phyloP scores from a whole-genome alignment of 2,113 vertebrate genomes.

The Cavia porcellus region DNA sequence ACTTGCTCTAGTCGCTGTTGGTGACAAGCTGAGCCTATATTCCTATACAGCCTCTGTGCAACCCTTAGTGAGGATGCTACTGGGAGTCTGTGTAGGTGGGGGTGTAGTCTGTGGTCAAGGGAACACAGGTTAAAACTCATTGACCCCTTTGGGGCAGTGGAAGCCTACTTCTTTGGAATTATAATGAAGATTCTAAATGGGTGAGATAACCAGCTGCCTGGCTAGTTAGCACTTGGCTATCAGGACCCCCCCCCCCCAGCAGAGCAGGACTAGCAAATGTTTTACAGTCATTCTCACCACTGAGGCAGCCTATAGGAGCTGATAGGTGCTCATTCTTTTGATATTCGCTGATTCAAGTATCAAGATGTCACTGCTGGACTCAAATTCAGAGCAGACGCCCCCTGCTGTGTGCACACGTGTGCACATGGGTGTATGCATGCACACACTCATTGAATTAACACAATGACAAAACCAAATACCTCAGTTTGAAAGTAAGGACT shows the following conservation, averaged over 20 bases:
- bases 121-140: background rate
- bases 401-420: background rate
- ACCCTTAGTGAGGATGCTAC: background rate
- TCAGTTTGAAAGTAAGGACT: background rate
- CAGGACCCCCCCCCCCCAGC: background rate
- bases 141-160: background rate
- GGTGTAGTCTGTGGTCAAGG: background rate
- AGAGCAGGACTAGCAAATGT: background rate
- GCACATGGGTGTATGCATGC: rapidly evolving
- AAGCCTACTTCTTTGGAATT: background rate
- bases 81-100: background rate
- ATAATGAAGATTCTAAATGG: background rate
- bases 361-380: background rate
- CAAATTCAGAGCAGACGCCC: no score
- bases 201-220: background rate
- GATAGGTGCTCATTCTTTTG: background rate
- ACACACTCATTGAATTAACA: background rate
- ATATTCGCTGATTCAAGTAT: background rate
- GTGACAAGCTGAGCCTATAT: background rate
- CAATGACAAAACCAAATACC: background rate
- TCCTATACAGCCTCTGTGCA: background rate
- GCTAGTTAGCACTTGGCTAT: background rate
- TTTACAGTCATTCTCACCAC: background rate
- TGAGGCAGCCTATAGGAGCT: background rate
- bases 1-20: background rate